These are phyloP conservation scores for Apteryx mantelli DNA, from an alignment of 2,113 vertebrate species.

Conservation along the genomic window DNA sequence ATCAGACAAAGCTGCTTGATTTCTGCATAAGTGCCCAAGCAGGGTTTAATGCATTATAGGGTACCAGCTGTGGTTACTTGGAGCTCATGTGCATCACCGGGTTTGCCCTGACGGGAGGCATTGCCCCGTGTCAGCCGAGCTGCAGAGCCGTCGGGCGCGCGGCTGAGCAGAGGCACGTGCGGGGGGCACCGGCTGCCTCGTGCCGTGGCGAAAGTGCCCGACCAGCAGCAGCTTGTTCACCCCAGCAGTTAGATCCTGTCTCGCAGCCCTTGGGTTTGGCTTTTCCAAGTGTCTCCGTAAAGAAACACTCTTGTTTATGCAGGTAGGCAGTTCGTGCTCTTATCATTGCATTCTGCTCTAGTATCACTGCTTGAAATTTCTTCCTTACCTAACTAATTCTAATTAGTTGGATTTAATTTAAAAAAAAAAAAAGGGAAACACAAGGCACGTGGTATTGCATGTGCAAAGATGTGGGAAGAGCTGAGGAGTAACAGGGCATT, in stretches of 20 bases:
- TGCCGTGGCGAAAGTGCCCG: no score
- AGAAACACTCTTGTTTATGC: not conserved
- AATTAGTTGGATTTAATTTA: not conserved
- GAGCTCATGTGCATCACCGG: no score
- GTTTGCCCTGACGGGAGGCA: no score
- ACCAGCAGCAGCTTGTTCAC: not conserved
- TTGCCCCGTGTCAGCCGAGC: no score
- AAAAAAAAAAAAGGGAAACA: not conserved
- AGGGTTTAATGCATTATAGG: not conserved
- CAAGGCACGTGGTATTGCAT: accelerated
- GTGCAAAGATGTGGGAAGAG: no score
- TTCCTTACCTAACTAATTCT: not conserved
- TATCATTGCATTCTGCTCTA: not conserved
- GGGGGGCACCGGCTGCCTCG: no score
- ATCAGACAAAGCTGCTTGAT: not conserved
- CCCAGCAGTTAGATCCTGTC: accelerated
- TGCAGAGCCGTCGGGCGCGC: no score
- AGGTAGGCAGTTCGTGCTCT: not conserved
- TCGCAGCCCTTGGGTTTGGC: not conserved
- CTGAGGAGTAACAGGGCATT: not conserved
- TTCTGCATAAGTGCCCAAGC: not conserved
- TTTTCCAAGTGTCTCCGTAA: accelerated
- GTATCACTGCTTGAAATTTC: no score
- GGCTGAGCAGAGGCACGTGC: no score
- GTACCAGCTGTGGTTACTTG: not conserved